Evolutionary conservation across 2,888 invertebrate species (phyloP).

Genomic region (Yponomeuta sedellus): DNA sequence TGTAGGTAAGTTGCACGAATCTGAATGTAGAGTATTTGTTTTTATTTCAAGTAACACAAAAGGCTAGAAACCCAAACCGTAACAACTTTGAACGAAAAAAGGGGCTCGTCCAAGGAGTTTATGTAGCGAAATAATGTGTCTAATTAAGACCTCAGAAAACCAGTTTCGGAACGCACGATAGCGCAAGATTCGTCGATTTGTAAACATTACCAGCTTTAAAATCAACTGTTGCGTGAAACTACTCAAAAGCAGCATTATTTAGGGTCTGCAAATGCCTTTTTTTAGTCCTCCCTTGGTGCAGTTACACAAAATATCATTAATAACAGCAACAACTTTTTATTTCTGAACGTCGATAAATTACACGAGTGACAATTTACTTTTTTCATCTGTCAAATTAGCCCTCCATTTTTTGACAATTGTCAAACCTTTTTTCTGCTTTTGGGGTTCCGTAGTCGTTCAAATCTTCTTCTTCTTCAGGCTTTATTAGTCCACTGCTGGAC

Average conservation of each 20-base stretch:
- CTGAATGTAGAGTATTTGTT: too few relatives aligned
- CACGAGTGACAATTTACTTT: slow-evolving; percentile 64
- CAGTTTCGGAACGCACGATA: slow-evolving; percentile 30
- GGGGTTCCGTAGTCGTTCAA: background rate
- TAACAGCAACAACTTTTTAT: slow-evolving; percentile 32
- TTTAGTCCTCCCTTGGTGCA: background rate
- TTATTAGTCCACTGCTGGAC: too few relatives aligned
- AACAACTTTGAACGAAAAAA: slow-evolving; percentile 27
- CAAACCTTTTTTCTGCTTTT: slow-evolving; percentile 42
- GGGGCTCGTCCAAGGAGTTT: slow-evolving; percentile 30
- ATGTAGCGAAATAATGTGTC: slow-evolving; percentile 40
- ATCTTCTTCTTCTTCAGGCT: too few relatives aligned
- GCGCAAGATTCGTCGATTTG: slow-evolving; percentile 36
- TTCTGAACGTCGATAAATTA: slow-evolving; percentile 71
- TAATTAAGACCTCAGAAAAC: slow-evolving; percentile 41
- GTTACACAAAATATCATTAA: slow-evolving; percentile 6
- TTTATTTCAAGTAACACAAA: too few relatives aligned
- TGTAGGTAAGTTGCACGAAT: too few relatives aligned
- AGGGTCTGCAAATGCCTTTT: slow-evolving; percentile 41
- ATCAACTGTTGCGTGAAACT: slow-evolving; percentile 58
- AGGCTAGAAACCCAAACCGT: background rate
- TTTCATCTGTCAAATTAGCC: slow-evolving; percentile 70
- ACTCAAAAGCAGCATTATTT: slow-evolving; percentile 50
- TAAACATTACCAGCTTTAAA: slow-evolving; percentile 52
- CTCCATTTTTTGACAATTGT: slow-evolving; percentile 59